Percentiles rank a stretch among this genome's conserved stretches.
phyloP scores from a whole-genome alignment of 2,113 vertebrate species.

The Trematocara variabile region DNA sequence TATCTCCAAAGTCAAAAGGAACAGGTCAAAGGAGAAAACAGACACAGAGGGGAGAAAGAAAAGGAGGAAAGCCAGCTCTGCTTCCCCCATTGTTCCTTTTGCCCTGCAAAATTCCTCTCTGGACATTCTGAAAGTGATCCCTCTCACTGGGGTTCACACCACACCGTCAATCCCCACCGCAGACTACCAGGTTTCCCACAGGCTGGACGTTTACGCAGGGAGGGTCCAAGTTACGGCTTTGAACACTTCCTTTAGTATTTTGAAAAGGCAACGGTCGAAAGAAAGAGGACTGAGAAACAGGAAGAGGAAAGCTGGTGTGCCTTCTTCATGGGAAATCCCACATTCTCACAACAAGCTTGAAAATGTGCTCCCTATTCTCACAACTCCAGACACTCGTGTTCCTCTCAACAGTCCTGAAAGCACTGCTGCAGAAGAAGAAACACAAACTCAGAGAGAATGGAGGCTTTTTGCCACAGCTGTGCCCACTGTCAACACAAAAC shows the following conservation, averaged over 20 bases:
- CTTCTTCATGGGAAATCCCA: not conserved
- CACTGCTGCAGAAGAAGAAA: not conserved
- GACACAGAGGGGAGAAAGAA: conserved; percentile 32
- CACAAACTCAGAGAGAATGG: not conserved
- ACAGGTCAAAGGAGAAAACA: conserved; percentile 51
- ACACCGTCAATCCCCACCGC: not conserved
- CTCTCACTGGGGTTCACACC: not conserved
- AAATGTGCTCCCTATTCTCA: not conserved
- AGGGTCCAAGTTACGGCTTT: not conserved
- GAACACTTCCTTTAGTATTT: not conserved
- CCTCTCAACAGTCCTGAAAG: not conserved
- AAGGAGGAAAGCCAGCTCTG: conserved; percentile 14
- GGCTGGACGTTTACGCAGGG: not conserved
- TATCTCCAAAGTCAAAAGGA: conserved; percentile 34
- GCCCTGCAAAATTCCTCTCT: conserved; percentile 4
- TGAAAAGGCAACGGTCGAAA: conserved; percentile 31
- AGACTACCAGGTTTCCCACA: not conserved
- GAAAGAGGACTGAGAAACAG: conserved; percentile 34
- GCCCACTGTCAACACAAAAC: not conserved
- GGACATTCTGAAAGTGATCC: conserved; percentile 13
- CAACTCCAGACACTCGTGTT: not conserved
- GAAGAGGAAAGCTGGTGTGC: conserved; percentile 31
- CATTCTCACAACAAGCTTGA: not conserved
- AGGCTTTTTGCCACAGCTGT: not conserved
- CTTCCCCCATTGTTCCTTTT: not conserved